Evolutionary conservation across 2,888 invertebrate species (phyloP).

Genomic region (Drosophila algonquin): DNA sequence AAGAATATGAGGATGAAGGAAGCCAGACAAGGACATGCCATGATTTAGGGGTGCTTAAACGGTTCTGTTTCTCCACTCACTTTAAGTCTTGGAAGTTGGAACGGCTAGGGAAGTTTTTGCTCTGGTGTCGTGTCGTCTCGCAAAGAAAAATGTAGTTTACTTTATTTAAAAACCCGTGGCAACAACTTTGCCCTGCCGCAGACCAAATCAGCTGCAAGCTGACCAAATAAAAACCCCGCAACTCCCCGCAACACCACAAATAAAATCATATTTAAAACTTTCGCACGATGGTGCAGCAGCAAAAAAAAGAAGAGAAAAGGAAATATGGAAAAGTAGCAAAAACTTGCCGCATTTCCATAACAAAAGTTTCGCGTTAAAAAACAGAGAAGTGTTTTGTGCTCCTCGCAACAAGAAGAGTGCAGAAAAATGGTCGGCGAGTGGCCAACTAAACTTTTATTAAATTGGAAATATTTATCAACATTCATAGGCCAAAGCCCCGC

Average conservation of each 20-base stretch:
- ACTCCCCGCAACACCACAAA: slow-evolving; percentile 58
- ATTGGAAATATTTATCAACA: slow-evolving; percentile 77
- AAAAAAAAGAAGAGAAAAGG: slow-evolving; percentile 23
- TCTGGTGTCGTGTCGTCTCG: neutral
- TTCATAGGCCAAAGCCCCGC: slow-evolving; percentile 49
- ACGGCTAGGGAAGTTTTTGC: slow-evolving; percentile 11
- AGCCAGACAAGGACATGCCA: slow-evolving; percentile 46
- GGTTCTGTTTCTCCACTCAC: slow-evolving; percentile 37
- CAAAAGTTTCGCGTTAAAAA: slow-evolving; percentile 66
- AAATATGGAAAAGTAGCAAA: slow-evolving; percentile 36
- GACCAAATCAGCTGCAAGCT: slow-evolving; percentile 59
- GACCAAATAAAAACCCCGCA: slow-evolving; percentile 63
- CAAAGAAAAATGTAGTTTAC: slow-evolving; percentile 40
- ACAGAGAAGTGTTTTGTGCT: slow-evolving; percentile 50
- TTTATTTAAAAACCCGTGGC: slow-evolving; percentile 54
- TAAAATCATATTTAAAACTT: slow-evolving; percentile 77
- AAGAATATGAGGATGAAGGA: slow-evolving; percentile 26
- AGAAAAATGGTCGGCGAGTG: slow-evolving; percentile 34
- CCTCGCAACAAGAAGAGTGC: slow-evolving; percentile 40
- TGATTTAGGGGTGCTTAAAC: slow-evolving; percentile 68
- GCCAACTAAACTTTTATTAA: slow-evolving; percentile 70
- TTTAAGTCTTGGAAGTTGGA: neutral
- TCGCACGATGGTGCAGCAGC: slow-evolving; percentile 39
- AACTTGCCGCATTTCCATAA: slow-evolving; percentile 58
- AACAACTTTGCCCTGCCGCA: slow-evolving; percentile 47